Evolutionary conservation across 2,888 invertebrate genomes (phyloP).

Genomic region (Arge pagana): DNA sequence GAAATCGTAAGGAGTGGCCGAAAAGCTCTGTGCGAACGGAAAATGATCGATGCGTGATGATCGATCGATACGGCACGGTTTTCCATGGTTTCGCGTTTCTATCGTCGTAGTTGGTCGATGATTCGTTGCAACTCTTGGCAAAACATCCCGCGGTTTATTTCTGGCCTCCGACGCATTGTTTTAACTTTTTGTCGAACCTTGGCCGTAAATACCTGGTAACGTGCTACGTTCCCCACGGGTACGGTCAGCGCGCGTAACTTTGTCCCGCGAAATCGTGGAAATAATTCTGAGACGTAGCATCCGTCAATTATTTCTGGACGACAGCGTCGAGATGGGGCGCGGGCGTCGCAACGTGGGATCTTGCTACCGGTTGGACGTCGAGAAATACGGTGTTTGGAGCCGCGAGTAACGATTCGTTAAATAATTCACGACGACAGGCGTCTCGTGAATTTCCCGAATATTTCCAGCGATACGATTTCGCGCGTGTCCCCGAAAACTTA

Average conservation of each 20-base stretch:
- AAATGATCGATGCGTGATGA: too few relatives aligned
- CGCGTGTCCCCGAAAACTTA: slow-evolving; percentile 8
- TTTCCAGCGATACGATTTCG: not conserved
- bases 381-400: too few relatives aligned
- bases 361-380: too few relatives aligned
- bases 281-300: slow-evolving; percentile 4
- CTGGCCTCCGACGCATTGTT: slow-evolving; percentile 6
- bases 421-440: slow-evolving; percentile 12
- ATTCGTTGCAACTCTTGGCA: too few relatives aligned
- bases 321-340: not conserved
- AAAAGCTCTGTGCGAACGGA: too few relatives aligned
- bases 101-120: too few relatives aligned
- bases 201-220: slow-evolving; percentile 14
- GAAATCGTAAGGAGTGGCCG: too few relatives aligned
- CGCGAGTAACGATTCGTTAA: slow-evolving; percentile 6
- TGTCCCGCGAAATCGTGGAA: too few relatives aligned
- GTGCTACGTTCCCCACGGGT: too few relatives aligned
- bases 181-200: slow-evolving; percentile 10
- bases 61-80: too few relatives aligned
- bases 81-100: too few relatives aligned
- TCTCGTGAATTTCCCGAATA: slow-evolving; percentile 15
- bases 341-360: not conserved
- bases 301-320: slow-evolving; percentile 6
- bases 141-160: slow-evolving; percentile 9
- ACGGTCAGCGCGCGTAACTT: too few relatives aligned